Base-by-base conservation (phyloP, 2,113 vertebrate genomes). In the Cyprinodon brontotheroides region DNA sequence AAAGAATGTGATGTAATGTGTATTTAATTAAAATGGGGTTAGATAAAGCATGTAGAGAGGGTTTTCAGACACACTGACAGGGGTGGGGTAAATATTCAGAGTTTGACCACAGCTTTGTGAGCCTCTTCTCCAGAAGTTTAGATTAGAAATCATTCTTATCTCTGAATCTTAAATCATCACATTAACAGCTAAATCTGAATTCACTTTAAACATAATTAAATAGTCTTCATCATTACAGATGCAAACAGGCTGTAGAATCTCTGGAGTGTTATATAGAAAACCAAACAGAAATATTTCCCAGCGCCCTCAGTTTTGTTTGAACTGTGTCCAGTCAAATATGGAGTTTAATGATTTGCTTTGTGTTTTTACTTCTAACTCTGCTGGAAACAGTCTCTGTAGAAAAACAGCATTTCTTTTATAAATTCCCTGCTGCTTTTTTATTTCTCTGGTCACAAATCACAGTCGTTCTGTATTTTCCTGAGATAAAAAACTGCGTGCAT, bases 371-470 rank as follows among this genome's bases (percentile, higher is more conserved):
- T 53, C 41, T 11, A 36, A 37, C n/a, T 61, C 39, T 45, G 59
- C 64, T 62, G 65, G 74, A 69, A 74, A 67, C 69, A 15, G n/a
- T 37, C 15, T 10, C 9, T 68, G 53, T 15, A 65, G 39, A 57
- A 69, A 77, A 79, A 71, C 4, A 1, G 20, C 29, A 22, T 43
- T 76, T 59, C 64, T 67, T 70, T 73, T 65, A 38, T 39, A 53
- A 68, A 78, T 73, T 45, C 61, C 60, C 40, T 68, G 14, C 66
- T 74, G 67, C 39, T n/a, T 57, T 77, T 74, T 53, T 41, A 68
- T 68, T 67, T 72, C 20, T 81, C 61, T 36, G 14, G 64, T 79
- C 80, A 75, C 76, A 75, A 83, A 88, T 85, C 80, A 77, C 29
- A 59, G 11, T 72, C 64, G 29, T 76, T 79, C 64, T 43, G 12